Conservation (phyloP, 1,140 invertebrate genomes). For the Hydropsyche tenuis region DNA sequence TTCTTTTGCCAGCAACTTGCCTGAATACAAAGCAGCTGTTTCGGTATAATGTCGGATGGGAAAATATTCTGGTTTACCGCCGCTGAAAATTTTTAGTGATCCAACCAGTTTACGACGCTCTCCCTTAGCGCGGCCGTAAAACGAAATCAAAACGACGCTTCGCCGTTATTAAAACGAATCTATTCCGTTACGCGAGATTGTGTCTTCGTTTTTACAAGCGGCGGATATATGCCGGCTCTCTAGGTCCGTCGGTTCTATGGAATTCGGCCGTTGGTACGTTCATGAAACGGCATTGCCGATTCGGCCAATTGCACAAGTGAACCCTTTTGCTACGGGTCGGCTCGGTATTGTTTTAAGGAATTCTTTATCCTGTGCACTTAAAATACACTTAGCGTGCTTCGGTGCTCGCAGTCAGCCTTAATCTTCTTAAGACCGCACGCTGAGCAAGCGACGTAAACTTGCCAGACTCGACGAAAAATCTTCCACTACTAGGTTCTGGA, state of each 20-base stretch:
- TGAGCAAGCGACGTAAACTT: constrained; percentile 27
- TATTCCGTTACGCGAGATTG: background rate
- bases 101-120: background rate
- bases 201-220: background rate
- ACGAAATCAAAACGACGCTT: constrained; percentile 1
- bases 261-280: no score
- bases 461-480: background rate
- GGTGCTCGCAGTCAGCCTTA: constrained; percentile 23
- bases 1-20: background rate
- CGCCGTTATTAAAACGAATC: background rate
- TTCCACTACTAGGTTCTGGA: no score
- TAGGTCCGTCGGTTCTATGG: no score
- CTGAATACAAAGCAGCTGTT: constrained; percentile 14
- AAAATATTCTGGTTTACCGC: constrained; percentile 8
- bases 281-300: background rate
- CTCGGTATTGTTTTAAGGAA: constrained; percentile 21
- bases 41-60: constrained; percentile 3
- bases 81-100: background rate
- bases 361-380: constrained; percentile 25
- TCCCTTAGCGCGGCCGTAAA: background rate
- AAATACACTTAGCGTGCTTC: constrained; percentile 31
- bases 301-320: constrained; percentile 7
- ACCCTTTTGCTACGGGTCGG: background rate
- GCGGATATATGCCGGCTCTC: no score
- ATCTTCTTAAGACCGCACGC: constrained; percentile 23